These are phyloP conservation scores for Polia nebulosa DNA, from an alignment of 2,888 invertebrate species.

Conservation along the genomic window DNA sequence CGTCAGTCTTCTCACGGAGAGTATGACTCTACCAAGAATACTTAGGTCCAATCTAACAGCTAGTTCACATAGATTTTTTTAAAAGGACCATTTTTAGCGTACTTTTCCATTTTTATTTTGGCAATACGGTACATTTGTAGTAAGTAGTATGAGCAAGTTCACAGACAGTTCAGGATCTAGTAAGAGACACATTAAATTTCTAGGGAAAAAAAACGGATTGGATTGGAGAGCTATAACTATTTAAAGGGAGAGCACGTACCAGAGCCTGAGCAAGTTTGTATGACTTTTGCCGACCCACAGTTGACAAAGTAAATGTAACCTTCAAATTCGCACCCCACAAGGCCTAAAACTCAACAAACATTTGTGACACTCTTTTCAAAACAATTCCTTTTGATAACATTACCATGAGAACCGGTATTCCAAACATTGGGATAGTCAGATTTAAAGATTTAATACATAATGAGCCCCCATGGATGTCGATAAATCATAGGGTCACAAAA, in stretches of 20 bases:
- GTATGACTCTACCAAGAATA: background rate
- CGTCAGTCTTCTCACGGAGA: background rate
- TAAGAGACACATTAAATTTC: no score
- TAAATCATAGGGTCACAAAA: conserved; percentile 68
- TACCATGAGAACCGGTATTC: conserved; percentile 40
- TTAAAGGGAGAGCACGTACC: no score
- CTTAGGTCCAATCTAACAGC: no score
- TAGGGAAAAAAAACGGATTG: no score
- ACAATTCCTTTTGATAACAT: conserved; percentile 23
- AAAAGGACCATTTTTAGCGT: no score
- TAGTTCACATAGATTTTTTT: no score
- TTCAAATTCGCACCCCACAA: conserved; percentile 9
- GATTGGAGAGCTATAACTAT: no score
- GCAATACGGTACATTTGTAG: no score
- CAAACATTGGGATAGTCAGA: conserved; percentile 14
- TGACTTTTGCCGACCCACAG: background rate
- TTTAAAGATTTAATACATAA: conserved; percentile 30
- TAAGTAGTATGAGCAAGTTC: no score
- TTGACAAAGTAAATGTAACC: background rate
- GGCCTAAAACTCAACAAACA: conserved; percentile 4
- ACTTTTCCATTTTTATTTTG: no score
- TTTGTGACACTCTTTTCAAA: background rate
- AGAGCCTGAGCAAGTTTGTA: background rate
- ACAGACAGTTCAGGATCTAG: no score
- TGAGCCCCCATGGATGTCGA: conserved; percentile 51